These are phyloP conservation scores for Kryphioiulus occultus DNA, from an alignment of 2,888 invertebrate genomes.

Conservation along the genomic window DNA sequence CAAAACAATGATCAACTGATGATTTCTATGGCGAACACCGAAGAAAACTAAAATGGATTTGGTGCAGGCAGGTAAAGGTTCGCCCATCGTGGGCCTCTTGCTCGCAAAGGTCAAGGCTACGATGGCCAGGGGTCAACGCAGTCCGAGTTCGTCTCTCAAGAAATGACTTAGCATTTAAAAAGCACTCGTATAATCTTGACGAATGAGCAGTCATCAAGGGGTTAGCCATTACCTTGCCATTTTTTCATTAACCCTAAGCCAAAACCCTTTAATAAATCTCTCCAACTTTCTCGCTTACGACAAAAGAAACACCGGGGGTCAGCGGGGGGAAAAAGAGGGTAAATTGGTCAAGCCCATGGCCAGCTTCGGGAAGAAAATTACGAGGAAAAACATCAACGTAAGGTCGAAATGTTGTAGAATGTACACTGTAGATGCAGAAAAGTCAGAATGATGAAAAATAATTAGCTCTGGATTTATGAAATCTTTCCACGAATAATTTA, in stretches of 20 bases:
- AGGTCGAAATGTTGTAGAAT: background rate
- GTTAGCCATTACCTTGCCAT: conserved; percentile 43
- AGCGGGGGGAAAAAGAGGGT: background rate
- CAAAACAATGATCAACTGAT: background rate
- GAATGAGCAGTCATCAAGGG: conserved; percentile 45
- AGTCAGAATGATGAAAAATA: background rate
- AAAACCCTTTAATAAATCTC: conserved; percentile 46
- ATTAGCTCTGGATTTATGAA: too few species aligned
- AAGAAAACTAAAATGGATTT: background rate
- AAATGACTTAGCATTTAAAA: conserved; percentile 45
- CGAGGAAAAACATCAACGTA: conserved; percentile 33
- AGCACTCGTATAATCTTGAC: conserved; percentile 44
- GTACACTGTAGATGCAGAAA: background rate
- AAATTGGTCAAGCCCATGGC: conserved; percentile 40
- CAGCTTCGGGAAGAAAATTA: background rate
- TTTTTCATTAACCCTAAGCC: conserved; percentile 28
- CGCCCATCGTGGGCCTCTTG: background rate
- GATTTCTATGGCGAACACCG: background rate
- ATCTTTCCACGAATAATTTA: too few species aligned
- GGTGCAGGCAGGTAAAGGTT: background rate
- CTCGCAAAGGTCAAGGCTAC: conserved; percentile 33
- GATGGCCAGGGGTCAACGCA: background rate
- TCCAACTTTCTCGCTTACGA: conserved; percentile 9
- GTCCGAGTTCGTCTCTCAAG: background rate
- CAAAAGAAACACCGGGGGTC: conserved; percentile 40